Conservation (phyloP, 2,888 invertebrate genomes). For the Rugalucina vietnamica region DNA sequence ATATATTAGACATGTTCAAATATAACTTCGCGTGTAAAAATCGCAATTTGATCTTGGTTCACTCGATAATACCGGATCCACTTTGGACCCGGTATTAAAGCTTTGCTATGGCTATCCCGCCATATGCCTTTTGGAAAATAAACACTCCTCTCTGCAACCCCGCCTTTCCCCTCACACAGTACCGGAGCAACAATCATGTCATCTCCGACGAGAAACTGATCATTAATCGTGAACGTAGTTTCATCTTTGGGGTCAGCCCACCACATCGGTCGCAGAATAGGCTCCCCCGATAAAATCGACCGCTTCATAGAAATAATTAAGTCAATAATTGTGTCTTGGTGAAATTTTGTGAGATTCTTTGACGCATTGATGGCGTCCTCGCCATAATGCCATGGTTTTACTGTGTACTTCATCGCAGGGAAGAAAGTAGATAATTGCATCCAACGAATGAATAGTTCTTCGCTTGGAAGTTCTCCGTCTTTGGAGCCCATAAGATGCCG, state of each 20-base stretch:
- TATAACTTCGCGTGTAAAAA: not conserved
- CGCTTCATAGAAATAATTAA: conserved; percentile 90
- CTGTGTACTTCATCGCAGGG: conserved; percentile 95
- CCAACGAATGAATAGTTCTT: conserved; percentile 89
- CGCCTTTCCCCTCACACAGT: conserved; percentile 62
- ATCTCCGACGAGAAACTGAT: conserved; percentile 77
- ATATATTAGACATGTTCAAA: conserved; percentile 39
- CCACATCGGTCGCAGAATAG: conserved; percentile 78
- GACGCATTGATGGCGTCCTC: conserved; percentile 82
- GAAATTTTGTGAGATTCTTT: conserved; percentile 54
- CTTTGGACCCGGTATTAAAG: conserved; percentile 62
- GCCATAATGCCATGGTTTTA: conserved; percentile 94
- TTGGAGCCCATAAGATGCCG: conserved; percentile 79
- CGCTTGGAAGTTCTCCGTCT: conserved; percentile 61
- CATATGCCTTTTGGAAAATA: conserved; percentile 86
- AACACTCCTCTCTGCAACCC: conserved; percentile 68
- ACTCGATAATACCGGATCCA: conserved; percentile 58
- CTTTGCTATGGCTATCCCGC: conserved; percentile 87
- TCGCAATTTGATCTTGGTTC: not conserved
- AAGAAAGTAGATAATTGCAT: conserved; percentile 93
- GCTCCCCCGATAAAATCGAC: conserved; percentile 87
- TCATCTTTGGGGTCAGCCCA: conserved; percentile 70
- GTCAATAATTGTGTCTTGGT: conserved; percentile 87
- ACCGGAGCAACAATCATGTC: conserved; percentile 77
- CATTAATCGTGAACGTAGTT: conserved; percentile 65